Conservation (phyloP, 2,113 vertebrate species). For the Onychostruthus taczanowskii region DNA sequence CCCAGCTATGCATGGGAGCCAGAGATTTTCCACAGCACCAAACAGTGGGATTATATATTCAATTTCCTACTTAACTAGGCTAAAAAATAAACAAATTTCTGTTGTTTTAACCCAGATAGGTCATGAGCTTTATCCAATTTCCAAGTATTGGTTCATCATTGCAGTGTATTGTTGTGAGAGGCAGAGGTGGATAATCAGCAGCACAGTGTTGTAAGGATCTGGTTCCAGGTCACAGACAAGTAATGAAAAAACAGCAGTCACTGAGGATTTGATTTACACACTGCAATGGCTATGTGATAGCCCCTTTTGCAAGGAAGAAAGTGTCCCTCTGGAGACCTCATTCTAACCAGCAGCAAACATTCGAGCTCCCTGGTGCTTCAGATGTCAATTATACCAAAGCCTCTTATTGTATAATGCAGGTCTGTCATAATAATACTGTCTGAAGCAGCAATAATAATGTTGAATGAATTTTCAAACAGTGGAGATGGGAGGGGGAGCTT, state of each 20-base stretch:
- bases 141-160: neutral
- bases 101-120: neutral
- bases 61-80: neutral
- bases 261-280: slow-evolving; percentile 33
- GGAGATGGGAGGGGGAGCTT: slow-evolving; percentile 12
- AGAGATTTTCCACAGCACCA: neutral
- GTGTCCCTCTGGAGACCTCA: slow-evolving; percentile 4
- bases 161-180: neutral
- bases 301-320: slow-evolving; percentile 23
- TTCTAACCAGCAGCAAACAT: slow-evolving; percentile 24
- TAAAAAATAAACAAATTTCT: neutral
- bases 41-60: neutral
- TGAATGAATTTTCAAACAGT: slow-evolving; percentile 51
- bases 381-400: slow-evolving; percentile 62
- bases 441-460: slow-evolving; percentile 44
- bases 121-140: neutral
- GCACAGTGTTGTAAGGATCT: neutral
- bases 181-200: neutral
- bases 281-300: slow-evolving; percentile 6
- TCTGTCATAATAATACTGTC: slow-evolving; percentile 54
- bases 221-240: slow-evolving; percentile 25
- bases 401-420: slow-evolving; percentile 45
- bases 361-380: slow-evolving; percentile 32
- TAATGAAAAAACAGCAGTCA: slow-evolving; percentile 39
- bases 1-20: neutral